Evolutionary conservation across 2,113 vertebrate genomes (phyloP).

Genomic region (Fregata magnificens): DNA sequence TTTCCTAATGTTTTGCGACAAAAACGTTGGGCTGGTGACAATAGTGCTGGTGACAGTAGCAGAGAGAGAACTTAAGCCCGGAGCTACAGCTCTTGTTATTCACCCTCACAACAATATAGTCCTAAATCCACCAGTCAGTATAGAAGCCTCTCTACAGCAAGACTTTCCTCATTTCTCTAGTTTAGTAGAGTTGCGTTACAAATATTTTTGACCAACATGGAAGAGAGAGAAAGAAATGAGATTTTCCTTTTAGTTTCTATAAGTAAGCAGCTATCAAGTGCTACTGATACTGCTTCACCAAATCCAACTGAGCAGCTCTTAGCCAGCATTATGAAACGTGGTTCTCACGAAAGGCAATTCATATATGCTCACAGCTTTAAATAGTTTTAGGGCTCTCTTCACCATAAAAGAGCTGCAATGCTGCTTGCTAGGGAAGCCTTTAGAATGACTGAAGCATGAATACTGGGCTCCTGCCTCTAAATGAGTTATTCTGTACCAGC

Average conservation of each 20-base stretch:
- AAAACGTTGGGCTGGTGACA: background rate
- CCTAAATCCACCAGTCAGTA: background rate
- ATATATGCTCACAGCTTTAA: conserved; percentile 37
- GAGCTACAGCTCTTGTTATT: background rate
- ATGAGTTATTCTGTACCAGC: background rate
- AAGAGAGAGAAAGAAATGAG: background rate
- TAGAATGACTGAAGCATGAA: background rate
- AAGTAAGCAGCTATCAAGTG: conserved; percentile 52
- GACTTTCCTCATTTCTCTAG: background rate
- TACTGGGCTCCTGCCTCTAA: background rate
- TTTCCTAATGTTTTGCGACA: background rate
- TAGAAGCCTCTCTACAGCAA: background rate
- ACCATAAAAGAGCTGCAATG: background rate
- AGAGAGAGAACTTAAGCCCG: background rate
- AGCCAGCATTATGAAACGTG: conserved; percentile 29
- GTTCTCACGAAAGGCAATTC: conserved; percentile 47
- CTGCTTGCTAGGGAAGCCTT: background rate
- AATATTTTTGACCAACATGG: background rate
- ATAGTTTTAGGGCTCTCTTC: conserved; percentile 48
- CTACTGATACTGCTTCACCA: conserved; percentile 10
- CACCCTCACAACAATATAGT: background rate
- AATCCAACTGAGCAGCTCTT: conserved; percentile 52
- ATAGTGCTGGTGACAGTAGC: background rate
- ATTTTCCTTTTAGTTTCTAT: conserved; percentile 18
- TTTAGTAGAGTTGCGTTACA: background rate